Conservation (phyloP, 2,113 vertebrate species). For the Spilogale gracilis region DNA sequence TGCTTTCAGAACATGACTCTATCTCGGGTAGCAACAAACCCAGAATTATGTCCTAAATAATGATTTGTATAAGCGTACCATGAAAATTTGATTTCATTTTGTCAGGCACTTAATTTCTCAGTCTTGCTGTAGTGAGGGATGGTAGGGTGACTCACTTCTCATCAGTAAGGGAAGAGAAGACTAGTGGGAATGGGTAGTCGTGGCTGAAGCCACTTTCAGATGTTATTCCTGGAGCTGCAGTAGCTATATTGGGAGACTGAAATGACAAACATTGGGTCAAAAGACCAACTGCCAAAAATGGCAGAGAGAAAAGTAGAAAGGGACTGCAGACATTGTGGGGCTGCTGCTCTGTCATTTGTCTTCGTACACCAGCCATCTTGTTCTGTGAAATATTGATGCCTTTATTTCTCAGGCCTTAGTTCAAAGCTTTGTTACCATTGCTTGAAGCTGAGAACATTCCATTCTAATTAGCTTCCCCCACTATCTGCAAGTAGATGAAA, state of each 20-base stretch:
- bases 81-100: neutral
- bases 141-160: neutral
- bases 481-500: neutral
- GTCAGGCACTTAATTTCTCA: neutral
- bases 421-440: neutral
- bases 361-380: neutral
- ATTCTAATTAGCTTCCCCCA: neutral
- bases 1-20: neutral
- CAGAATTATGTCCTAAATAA: neutral
- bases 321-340: neutral
- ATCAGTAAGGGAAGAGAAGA: neutral
- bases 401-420: neutral
- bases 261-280: neutral
- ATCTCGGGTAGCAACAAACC: neutral
- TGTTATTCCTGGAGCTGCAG: neutral
- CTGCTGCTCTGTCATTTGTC: neutral
- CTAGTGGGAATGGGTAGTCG: neutral
- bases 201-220: neutral
- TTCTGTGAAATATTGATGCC: neutral
- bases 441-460: neutral
- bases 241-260: neutral
- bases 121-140: neutral
- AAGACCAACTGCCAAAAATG: neutral
- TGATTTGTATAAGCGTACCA: neutral
- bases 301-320: neutral